Base-by-base conservation (phyloP, 92 coral and sea anemone genomes). In the Umimayanthus kanabou region DNA sequence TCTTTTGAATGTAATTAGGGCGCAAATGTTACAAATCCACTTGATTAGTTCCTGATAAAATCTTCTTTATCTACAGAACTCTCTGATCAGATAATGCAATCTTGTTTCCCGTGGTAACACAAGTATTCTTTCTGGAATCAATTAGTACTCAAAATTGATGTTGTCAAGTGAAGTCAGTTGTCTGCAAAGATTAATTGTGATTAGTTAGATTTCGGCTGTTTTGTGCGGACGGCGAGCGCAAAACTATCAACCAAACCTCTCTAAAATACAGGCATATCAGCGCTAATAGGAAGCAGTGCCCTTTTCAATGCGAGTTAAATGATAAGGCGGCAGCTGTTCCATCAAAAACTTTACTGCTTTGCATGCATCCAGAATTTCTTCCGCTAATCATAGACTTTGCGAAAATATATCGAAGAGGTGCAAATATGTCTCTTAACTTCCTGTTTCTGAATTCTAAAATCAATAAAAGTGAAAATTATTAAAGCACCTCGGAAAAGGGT, bases 101-200 rank as follows among this genome's bases (percentile, higher is more conserved):
- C 45, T 9, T 42, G 86, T 69, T 26, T 33, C 77, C 77, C 39
- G 22, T 69, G 25, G 86, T 64, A 82, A 82, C 86, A 25, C 39
- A 69, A 81, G 69, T 57, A 61, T 2, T 65, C 74, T 81, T 57
- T 64, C 43, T 39, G 85, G 85, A 47, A 81, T 64, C 73, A 80
- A 28, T 80, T 25, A 10, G 33, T 15, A 16, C 39, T 80, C 72
- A 58, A 29, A 65, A 14, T 2, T 33, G 37, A 33, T 39, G 37
- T 81, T 81, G 74, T 55, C 55, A 81, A 64, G 57, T 82, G 64
- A 43, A 45, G 43, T 39, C 50, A 47, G 50, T 39, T 40, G 30
- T n/a, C 29, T 9, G 49, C 26, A 43, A 39, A 22, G 78, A 18
- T 1, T 30, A 22, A 71, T 10, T 39, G 1, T 18, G 45, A 37